Base-by-base conservation (phyloP, 2,797 vertebrate species). In the Sarcophilus harrisii region DNA sequence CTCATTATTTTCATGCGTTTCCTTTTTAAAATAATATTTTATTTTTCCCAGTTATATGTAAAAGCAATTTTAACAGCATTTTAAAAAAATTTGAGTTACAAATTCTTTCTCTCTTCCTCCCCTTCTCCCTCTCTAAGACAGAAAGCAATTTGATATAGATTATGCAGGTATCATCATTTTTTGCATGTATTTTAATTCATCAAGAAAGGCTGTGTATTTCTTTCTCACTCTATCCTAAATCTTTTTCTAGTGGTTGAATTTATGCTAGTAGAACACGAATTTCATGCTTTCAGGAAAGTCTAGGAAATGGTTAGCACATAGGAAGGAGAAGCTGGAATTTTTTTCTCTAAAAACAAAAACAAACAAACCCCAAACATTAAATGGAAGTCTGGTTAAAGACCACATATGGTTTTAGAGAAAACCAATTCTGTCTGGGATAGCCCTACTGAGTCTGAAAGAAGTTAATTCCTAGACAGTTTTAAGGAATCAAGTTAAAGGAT, bases 401-500 rank as follows among this genome's bases (percentile, higher is more conserved):
- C 73, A 87, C 38, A 87, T 49, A 49, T 27, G 73, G 21, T 21
- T 94, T 95, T 11, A 55, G 52, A 94, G 30, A 58, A 94, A 91
- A 91, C 24, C 92, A 92, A 62, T 21, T 87, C 49, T 91, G 24
- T 91, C 87, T 24, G 29, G 16, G 89, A 55, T n/a, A 73, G 57
- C 57, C 45, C 49, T 59, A 73, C 29, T 38, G 0, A 24, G 5
- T 30, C 60, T 91, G 1, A 95, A 91, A 27, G 62, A 93, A 95
- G 60, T 89, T 81, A 66, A 58, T 87, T 58, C n/a, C 89, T 92
- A n/a, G 49, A 95, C 49, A 93, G 2, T 45, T 94, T 27, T 91
- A 91, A 93, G 90, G 54, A 94, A 94, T 66, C 87, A 93, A 45
- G 24, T 57, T 57, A 81, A 95, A 14, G 92, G 92, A 30, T 95